Conservation (phyloP, 2,113 vertebrate genomes). For the Campylorhamphus procurvoides region DNA sequence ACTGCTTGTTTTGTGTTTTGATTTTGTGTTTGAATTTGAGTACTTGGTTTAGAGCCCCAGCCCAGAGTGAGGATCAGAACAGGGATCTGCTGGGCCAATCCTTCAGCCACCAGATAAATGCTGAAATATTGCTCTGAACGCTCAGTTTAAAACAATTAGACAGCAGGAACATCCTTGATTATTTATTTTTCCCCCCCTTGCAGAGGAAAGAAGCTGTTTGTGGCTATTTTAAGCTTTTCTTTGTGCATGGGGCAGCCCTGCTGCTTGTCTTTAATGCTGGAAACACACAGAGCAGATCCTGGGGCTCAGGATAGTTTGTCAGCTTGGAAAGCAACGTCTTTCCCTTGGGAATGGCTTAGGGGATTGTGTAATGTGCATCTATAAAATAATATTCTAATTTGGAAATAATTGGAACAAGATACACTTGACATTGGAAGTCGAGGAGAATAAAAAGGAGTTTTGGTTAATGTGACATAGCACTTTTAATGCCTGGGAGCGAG, state of each 20-base stretch:
- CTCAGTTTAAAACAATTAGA: not conserved
- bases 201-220: not conserved
- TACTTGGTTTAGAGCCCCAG: not conserved
- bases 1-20: not conserved
- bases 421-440: not conserved
- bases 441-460: constrained; percentile 7
- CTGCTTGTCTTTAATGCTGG: not conserved
- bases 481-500: not conserved
- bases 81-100: not conserved
- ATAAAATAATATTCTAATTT: not conserved
- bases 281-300: not conserved
- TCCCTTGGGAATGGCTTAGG: not conserved
- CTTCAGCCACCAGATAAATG: not conserved
- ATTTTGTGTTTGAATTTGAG: not conserved
- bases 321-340: not conserved
- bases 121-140: not conserved
- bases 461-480: constrained; percentile 5
- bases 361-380: not conserved
- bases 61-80: rapidly evolving
- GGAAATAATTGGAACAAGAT: constrained; percentile 48
- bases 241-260: not conserved
- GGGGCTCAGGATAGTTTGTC: constrained; percentile 15
- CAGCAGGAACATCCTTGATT: not conserved
- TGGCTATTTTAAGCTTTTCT: not conserved
- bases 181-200: not conserved